Evolutionary conservation across 2,888 invertebrate species (phyloP), one percentile per base, ranked within the genome.

Genomic region (Phymatocera aterrima): DNA sequence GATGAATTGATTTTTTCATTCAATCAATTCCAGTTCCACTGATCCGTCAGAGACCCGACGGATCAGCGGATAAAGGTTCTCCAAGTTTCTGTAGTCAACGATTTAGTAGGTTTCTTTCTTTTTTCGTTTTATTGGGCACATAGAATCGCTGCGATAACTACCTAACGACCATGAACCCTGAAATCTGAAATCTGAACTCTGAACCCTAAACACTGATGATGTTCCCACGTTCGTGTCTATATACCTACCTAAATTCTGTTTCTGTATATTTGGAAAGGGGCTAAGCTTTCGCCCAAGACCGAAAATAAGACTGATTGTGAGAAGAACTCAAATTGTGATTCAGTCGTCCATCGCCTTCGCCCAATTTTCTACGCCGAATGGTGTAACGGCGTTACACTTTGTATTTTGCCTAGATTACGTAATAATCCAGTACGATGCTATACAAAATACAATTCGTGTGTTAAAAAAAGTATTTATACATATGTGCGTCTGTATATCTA

Each of bases 381-480:
- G n/a, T 18, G 61, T 64, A 64, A 64, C 37, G 37, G 18, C 37
- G 37, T 64, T 64, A 64, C 61, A 18, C 3, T 64, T 64, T 64
- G 61, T 64, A 64, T 64, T 64, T 64, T 37, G 24, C 61, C 1
- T 37, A 37, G 18, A 37, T 37, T 15, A 31, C 37, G 2, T 37
- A 10, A 43, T 43, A 6, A 64, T 64, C 61, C 34, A 0, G n/a
- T 10, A 18, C 24, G 51, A 15, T n/a, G n/a, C n/a, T n/a, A n/a
- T n/a, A n/a, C n/a, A n/a, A 51, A 51, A n/a, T 15, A 12, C 0
- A 37, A 34, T 18, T 64, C n/a, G 61, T 34, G n/a, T 64, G 4
- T 31, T 28, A 57, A 15, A 28, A 51, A 51, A 51, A 57, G 0
- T 57, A 57, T n/a, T n/a, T n/a, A n/a, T n/a, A n/a, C n/a, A n/a